Evolutionary conservation across 2,113 vertebrate species (phyloP).

Genomic region (Erythrolamprus reginae): DNA sequence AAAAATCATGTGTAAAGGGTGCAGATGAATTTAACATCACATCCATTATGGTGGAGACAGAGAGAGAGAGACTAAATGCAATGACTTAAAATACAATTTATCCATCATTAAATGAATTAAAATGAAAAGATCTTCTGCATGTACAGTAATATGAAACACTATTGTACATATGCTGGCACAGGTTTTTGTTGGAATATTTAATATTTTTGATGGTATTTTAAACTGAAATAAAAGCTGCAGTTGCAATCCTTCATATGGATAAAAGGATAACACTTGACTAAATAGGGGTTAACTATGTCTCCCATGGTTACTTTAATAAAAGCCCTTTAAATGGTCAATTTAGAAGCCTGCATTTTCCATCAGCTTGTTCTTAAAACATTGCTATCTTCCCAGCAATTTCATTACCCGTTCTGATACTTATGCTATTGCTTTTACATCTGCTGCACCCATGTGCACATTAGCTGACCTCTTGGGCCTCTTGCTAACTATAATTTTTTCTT

Average conservation of each 20-base stretch:
- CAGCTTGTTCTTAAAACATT: background rate
- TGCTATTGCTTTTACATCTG: accelerated
- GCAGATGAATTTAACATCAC: background rate
- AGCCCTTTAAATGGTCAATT: background rate
- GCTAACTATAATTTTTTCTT: conserved; percentile 49
- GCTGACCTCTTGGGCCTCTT: background rate
- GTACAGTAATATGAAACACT: background rate
- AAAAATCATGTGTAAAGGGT: background rate
- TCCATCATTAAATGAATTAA: background rate
- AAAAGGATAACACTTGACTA: background rate
- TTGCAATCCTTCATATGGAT: background rate
- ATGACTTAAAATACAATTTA: background rate
- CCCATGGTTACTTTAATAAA: background rate
- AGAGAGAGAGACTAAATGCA: background rate
- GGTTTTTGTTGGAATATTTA: background rate
- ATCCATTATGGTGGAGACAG: background rate
- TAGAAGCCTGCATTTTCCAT: background rate
- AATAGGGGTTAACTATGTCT: background rate
- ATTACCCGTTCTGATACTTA: background rate
- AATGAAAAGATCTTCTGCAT: background rate
- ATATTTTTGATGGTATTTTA: background rate
- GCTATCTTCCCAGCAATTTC: background rate
- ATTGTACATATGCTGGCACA: background rate
- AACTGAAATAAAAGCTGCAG: background rate
- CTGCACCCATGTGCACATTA: accelerated